Conservation (phyloP, 2,888 invertebrate species). For the Resseliella maxima region DNA sequence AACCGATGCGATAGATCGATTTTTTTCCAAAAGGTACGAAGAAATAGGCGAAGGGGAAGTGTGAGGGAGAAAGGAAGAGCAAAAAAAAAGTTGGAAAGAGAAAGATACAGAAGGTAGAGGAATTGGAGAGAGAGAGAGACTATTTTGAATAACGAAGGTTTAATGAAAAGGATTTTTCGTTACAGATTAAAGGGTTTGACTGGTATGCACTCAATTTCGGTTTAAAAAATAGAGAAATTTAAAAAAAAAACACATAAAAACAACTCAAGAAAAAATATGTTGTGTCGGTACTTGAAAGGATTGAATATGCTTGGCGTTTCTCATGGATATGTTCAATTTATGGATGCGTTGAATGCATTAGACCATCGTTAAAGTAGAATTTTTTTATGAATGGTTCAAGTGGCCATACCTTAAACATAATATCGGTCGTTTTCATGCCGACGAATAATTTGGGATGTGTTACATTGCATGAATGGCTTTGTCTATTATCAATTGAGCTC, state of each 20-base stretch:
- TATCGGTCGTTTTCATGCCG: background rate
- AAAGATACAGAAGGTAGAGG: no score
- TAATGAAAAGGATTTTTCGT: slow-evolving; percentile 53
- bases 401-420: background rate
- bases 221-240: background rate
- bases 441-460: background rate
- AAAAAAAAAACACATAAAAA: background rate
- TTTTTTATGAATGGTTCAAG: slow-evolving; percentile 54
- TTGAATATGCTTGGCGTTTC: background rate
- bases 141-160: slow-evolving; percentile 39
- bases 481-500: slow-evolving; percentile 38
- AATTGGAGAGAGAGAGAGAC: background rate
- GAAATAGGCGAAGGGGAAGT: no score
- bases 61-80: background rate
- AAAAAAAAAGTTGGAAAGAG: background rate
- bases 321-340: slow-evolving; percentile 22
- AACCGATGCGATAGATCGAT: slow-evolving; percentile 27
- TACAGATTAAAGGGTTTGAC: slow-evolving; percentile 46
- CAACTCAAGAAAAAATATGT: background rate
- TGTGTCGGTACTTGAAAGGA: background rate
- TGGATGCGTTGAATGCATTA: slow-evolving; percentile 23
- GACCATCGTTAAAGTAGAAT: slow-evolving; percentile 49
- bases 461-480: slow-evolving; percentile 41
- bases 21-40: no score
- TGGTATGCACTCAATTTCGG: background rate